Percentiles rank a stretch among this genome's conserved stretches.
Evolutionary conservation across 2,797 vertebrate species (phyloP).

Genomic region (Eulemur mongoz): DNA sequence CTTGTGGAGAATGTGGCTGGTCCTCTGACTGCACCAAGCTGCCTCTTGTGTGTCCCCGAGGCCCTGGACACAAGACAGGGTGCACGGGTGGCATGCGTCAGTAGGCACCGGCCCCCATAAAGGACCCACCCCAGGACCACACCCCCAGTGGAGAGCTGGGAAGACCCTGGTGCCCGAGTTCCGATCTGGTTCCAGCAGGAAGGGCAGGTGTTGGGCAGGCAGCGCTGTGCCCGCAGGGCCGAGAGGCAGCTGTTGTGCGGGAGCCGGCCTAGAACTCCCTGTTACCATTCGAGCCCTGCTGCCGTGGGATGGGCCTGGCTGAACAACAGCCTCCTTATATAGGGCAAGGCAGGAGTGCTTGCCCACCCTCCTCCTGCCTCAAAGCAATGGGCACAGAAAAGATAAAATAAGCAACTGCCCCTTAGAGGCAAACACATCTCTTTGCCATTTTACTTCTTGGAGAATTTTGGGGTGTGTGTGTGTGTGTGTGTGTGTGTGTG

Average conservation of each 20-base stretch:
- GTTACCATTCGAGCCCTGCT: constrained; percentile 60
- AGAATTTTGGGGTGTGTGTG: neutral
- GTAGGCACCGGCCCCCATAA: neutral
- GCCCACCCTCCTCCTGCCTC: neutral
- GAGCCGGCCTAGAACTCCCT: constrained; percentile 26
- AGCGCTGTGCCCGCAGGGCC: neutral
- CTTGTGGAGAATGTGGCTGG: neutral
- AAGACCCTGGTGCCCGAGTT: neutral
- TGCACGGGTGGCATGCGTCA: neutral
- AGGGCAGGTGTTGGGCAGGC: constrained; percentile 58
- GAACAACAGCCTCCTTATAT: constrained; percentile 50
- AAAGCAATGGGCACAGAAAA: neutral
- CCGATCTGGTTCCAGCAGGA: constrained; percentile 13
- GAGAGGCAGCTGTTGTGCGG: constrained; percentile 20
- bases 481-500: too few relatives aligned
- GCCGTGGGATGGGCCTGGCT: constrained; percentile 49
- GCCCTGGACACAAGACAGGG: neutral
- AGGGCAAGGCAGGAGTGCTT: constrained; percentile 31
- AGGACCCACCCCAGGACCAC: neutral
- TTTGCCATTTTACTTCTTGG: neutral
- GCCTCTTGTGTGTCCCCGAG: neutral
- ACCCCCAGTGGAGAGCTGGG: neutral
- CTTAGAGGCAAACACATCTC: constrained; percentile 33
- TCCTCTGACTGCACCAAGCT: neutral
- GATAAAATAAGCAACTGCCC: constrained; percentile 40